Evolutionary conservation across 2,797 vertebrate species (phyloP), one percentile per base, ranked within the genome.

Genomic region (Trematomus bernacchii): DNA sequence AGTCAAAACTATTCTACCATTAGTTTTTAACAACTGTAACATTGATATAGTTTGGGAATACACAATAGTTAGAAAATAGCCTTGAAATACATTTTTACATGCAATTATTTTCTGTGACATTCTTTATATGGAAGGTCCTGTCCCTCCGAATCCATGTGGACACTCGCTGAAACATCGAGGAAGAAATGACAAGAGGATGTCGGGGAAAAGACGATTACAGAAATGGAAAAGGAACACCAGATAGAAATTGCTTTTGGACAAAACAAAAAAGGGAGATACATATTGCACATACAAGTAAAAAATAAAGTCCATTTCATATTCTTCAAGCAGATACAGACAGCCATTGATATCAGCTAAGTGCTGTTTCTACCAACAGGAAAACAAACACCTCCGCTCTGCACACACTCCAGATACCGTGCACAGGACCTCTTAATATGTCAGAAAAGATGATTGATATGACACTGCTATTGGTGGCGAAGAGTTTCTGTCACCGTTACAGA

Each of bases 31-130:
- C 94, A 95, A 95, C 91, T 95, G 93, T 92, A 96, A 97, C 95
- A 96, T 94, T 96, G 96, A 96, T 94, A 95, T 92, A 96, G 88
- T 95, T 93, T 94, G 94, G 93, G 95, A 95, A 94, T 95, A 96
- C 93, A 96, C 94, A 94, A 93, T 90, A 96, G 91, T 94, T 94
- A 95, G 94, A 96, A 95, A 95, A 94, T 92, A 95, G 93, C 91
- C 92, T 95, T 82, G 89, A 92, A 92, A 85, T 93, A 94, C 84
- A 95, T 92, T 79, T 90, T 94, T 94, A 94, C 96, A 97, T 96
- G 96, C 97, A 96, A 83, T 92, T 64, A 91, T 90, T 94, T 92
- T 87, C 83, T 85, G 88, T 90, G 87, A 92, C 77, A 91, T 88
- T 94, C 93, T 88, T 92, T 47, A 78, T 76, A 79, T 87, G 89